A percentile compares a stretch with the other conserved stretches of the same genome.
phyloP scores from a whole-genome alignment of 2,888 invertebrate species.

The Heteromyza rotundicornis region DNA sequence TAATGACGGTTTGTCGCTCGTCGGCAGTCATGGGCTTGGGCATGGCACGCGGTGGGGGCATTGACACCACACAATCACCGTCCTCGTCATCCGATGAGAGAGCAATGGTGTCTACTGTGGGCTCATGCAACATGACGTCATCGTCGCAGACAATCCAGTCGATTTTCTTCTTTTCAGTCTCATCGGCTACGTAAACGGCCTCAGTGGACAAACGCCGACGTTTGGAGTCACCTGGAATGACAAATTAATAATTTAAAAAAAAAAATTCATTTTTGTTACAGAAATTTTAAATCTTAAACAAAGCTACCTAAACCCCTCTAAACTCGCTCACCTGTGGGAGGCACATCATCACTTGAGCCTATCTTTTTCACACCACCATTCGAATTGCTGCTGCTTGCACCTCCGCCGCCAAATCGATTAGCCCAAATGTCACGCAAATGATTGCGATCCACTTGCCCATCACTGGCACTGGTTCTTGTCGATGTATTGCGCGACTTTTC shows the following conservation, averaged over 20 bases:
- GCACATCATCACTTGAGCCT: not conserved
- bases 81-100: constrained; percentile 46
- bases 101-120: constrained; percentile 35
- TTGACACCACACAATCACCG: constrained; percentile 17
- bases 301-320: not conserved
- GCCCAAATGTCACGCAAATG: constrained; percentile 53
- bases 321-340: constrained; percentile 29
- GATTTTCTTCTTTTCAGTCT: constrained; percentile 23
- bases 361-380: not conserved
- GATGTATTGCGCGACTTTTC: not conserved
- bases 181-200: constrained; percentile 28
- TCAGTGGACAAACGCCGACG: constrained; percentile 39
- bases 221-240: constrained; percentile 36
- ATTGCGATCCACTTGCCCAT: constrained; percentile 35
- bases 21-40: constrained; percentile 35
- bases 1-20: constrained; percentile 50
- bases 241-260: not conserved
- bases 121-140: constrained; percentile 49
- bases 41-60: not conserved
- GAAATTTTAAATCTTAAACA: too few species aligned
- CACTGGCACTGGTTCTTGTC: not conserved
- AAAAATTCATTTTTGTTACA: too few species aligned
- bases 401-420: constrained; percentile 41
- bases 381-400: not conserved
- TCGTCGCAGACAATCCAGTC: constrained; percentile 49